Evolutionary conservation across 1,140 invertebrate genomes (phyloP).

Genomic region (Halyomorpha halys): DNA sequence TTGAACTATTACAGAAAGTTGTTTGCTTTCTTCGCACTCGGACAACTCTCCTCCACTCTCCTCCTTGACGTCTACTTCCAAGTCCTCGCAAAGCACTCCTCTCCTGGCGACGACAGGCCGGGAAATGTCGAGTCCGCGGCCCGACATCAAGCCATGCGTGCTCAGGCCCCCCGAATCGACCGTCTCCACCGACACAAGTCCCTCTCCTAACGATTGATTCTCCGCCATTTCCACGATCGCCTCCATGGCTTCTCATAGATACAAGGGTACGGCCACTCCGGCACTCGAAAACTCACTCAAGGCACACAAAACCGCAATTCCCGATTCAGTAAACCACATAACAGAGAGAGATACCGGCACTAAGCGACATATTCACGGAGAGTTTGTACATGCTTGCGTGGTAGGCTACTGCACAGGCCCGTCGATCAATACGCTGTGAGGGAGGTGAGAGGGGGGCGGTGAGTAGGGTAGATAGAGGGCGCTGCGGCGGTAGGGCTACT

Average conservation of each 20-base stretch:
- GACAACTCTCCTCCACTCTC: conserved; percentile 27
- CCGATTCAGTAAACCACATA: conserved; percentile 21
- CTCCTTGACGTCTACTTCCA: conserved; percentile 28
- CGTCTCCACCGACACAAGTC: conserved; percentile 27
- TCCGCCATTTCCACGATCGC: conserved; percentile 29
- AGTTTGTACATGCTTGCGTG: conserved; percentile 26
- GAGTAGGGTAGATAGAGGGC: conserved; percentile 11
- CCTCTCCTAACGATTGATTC: conserved; percentile 29
- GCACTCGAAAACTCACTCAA: conserved; percentile 20
- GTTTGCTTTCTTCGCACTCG: conserved; percentile 30
- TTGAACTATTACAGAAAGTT: conserved; percentile 55
- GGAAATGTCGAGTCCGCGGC: conserved; percentile 25
- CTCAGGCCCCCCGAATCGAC: conserved; percentile 27
- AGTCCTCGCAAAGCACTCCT: conserved; percentile 28
- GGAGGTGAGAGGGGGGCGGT: background rate
- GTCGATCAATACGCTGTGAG: conserved; percentile 10
- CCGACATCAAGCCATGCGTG: conserved; percentile 27
- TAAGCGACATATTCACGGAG: conserved; percentile 22
- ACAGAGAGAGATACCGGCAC: conserved; percentile 16
- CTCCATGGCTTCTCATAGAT: conserved; percentile 29
- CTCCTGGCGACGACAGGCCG: conserved; percentile 27
- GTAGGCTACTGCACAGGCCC: conserved; percentile 27
- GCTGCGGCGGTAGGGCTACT: conserved; percentile 4
- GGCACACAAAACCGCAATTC: conserved; percentile 20
- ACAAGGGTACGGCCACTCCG: conserved; percentile 22